Evolutionary conservation across 92 coral and sea anemone genomes (phyloP), one percentile per base, ranked within the genome.

Genomic region (Plumapathes pennacea): DNA sequence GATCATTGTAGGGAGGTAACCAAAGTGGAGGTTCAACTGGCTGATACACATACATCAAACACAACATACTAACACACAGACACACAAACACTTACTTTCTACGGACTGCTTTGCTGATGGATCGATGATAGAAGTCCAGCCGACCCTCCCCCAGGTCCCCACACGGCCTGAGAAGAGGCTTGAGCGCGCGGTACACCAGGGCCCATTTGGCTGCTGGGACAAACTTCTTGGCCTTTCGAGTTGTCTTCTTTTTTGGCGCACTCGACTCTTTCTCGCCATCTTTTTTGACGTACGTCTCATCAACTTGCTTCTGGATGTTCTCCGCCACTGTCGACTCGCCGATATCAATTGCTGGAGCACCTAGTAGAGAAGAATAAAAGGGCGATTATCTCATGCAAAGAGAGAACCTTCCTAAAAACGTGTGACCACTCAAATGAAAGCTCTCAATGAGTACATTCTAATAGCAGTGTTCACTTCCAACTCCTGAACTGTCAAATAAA

Each of bases 71-170:
- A 4, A 0, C 4, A 0, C 22, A 3, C n/a, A 18, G n/a, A 18
- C 5, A 48, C 4, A 17, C 23, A 10, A 7, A 12, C 25, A 69
- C 89, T 82, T 54, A 91, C 97, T 79, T 92, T 57, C 92, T 68
- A 53, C 98, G 67, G 0, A 92, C 98, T 38, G 98, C 98, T 77
- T 92, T 92, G 58, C 98, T 92, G 41, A 92, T 92, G 9, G 98
- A 92, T 34, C 98, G 73, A 84, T 92, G 98, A 56, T 92, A 92
- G 43, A 92, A 92, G 57, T 92, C 98, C 53, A 92, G 71, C 10
- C 98, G 67, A 10, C 98, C 98, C 74, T 92, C 98, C 46, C 98
- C 98, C 85, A 92, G 76, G 74, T 92, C 98, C 26, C 98, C 98
- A 32, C 98, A 92, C 73, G 98, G 98, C 23, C 98, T 83, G 15